phyloP scores from a whole-genome alignment of 1,140 invertebrate species.

The Pteromalus puparum region DNA sequence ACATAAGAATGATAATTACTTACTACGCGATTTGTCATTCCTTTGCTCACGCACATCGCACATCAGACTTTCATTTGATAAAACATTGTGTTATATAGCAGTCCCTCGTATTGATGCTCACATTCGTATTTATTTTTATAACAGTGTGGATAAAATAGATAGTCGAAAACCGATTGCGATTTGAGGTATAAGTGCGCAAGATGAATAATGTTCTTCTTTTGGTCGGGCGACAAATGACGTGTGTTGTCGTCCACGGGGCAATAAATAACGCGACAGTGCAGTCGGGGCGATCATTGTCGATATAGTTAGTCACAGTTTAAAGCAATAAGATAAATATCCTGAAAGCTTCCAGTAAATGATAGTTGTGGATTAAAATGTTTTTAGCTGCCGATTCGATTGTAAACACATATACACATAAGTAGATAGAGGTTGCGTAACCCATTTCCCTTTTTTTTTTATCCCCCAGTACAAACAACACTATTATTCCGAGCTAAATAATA shows the following conservation, averaged over 20 bases:
- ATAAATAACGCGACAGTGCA: too few species aligned
- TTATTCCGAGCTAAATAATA: neutral
- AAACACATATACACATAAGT: neutral
- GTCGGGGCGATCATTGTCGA: neutral
- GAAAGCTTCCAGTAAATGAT: neutral
- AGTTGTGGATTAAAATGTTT: neutral
- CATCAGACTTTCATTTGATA: slow-evolving; percentile 46
- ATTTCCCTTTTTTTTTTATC: neutral
- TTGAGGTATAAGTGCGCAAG: slow-evolving; percentile 22
- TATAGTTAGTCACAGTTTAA: neutral
- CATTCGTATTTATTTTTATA: slow-evolving; percentile 10
- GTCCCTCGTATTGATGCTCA: slow-evolving; percentile 38
- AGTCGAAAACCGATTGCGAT: slow-evolving; percentile 45
- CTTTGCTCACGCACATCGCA: slow-evolving; percentile 38
- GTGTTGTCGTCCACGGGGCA: too few species aligned
- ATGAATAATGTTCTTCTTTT: slow-evolving; percentile 28
- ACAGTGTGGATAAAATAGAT: slow-evolving; percentile 23
- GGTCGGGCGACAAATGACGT: neutral
- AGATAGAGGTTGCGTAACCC: neutral
- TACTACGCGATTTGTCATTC: slow-evolving; percentile 46
- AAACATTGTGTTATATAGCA: slow-evolving; percentile 25
- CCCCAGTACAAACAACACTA: neutral
- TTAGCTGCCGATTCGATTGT: neutral
- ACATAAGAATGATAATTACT: slow-evolving; percentile 20
- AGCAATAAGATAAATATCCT: neutral